Evolutionary conservation across 1,140 invertebrate genomes (phyloP), one percentile per base, ranked within the genome.

Genomic region (Lamellibrachia luymesi): DNA sequence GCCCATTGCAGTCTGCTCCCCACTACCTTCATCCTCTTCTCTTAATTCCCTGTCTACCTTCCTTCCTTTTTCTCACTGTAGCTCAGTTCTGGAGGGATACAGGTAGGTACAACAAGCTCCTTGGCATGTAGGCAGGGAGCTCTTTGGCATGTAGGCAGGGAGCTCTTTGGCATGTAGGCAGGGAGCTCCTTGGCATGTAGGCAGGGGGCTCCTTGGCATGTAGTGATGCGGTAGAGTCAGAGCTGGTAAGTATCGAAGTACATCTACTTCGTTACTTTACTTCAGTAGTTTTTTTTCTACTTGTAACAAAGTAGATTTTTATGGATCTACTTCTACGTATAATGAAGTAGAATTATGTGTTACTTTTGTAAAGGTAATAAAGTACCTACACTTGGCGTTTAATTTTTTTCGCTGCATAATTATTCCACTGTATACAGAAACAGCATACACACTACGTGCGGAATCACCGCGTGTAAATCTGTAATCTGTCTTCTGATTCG

Each of bases 251-350:
- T 38, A 38, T 38, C 38, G 38, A 90, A 27, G 49, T 90, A 10
- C 49, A 13, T 92, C 64, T 92, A 50, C 22, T 25, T 2, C 51
- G n/a, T 90, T 27, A 50, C 51, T 25, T 50, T 93, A 13, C 50
- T 92, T 93, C 38, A 10, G 38, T 80, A 25, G n/a, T 90, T 91
- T 8, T 64, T n/a, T 92, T 90, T 93, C 38, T 38, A 38, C 38
- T 38, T 38, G 38, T 38, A 38, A 38, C 38, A 38, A 38, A 38
- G 38, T 38, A 17, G 92, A 91, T 92, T 93, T 6, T 92, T 89
- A 90, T 90, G 17, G 89, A 17, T 22, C 90, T 90, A 51, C 80
- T 27, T 92, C 25, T 25, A 22, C 38, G 91, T 90, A 27, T 91
- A 27, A 93, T n/a, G 52, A 38, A 38, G 38, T 38, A 38, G 38